Conservation (phyloP, 2,888 invertebrate species). For the Eretmocerus hayati region DNA sequence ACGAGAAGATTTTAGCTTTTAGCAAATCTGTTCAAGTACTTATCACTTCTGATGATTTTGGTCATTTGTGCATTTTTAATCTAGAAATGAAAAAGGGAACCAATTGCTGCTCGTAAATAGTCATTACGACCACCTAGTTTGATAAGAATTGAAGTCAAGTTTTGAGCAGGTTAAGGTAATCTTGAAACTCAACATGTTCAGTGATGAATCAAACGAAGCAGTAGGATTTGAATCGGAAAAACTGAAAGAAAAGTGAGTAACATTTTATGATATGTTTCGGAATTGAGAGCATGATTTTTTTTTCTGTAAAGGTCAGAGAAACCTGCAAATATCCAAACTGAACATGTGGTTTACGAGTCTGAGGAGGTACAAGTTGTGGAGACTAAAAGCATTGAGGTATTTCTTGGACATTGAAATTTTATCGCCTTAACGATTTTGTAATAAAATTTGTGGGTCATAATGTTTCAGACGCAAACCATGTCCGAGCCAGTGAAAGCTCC, state of each 20-base stretch:
- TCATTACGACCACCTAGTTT: no score
- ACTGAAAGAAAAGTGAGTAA: conserved; percentile 31
- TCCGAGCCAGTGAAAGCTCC: conserved; percentile 25
- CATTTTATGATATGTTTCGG: neutral
- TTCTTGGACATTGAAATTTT: neutral
- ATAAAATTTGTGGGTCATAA: neutral
- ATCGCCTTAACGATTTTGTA: neutral
- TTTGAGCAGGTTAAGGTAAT: no score
- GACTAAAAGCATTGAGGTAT: conserved; percentile 33
- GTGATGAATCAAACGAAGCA: conserved; percentile 32
- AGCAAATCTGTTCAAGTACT: no score
- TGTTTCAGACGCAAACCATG: conserved; percentile 37
- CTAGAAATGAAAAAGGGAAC: no score
- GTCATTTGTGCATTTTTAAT: no score
- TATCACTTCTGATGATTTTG: no score
- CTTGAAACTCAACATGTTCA: conserved; percentile 39
- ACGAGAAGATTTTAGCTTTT: no score
- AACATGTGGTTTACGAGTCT: conserved; percentile 29
- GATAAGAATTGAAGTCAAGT: no score
- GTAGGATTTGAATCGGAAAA: conserved; percentile 35
- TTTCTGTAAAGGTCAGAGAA: conserved; percentile 25
- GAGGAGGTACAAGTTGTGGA: conserved; percentile 32
- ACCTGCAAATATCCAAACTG: conserved; percentile 35
- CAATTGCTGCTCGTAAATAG: no score
- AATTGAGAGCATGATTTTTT: neutral